Conservation (phyloP, 2,888 invertebrate genomes). For the Papilio gigon region DNA sequence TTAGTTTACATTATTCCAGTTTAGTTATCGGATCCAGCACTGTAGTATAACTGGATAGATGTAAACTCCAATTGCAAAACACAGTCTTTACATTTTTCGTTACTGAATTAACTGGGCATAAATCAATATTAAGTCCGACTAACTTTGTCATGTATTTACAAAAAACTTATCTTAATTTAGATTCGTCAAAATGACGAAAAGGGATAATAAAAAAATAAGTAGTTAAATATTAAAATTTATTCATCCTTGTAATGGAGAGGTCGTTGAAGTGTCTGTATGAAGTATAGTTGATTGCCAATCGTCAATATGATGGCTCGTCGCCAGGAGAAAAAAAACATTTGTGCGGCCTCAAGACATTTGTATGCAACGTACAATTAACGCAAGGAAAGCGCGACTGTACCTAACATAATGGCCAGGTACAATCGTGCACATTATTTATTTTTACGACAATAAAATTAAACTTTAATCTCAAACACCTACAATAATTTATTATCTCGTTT, state of each 20-base stretch:
- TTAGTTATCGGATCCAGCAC: too few species aligned
- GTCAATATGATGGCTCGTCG: slow-evolving; percentile 60
- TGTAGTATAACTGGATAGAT: too few species aligned
- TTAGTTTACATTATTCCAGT: not conserved
- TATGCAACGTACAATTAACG: slow-evolving; percentile 54
- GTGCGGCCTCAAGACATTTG: slow-evolving; percentile 56
- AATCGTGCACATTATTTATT: slow-evolving; percentile 14
- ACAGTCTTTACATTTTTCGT: too few species aligned
- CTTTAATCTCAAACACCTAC: slow-evolving; percentile 27
- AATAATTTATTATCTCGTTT: slow-evolving; percentile 10
- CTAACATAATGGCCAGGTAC: not conserved
- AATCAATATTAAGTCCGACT: too few species aligned
- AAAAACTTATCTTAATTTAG: too few species aligned
- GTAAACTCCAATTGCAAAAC: too few species aligned
- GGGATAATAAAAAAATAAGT: not conserved
- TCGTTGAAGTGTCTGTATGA: slow-evolving; percentile 51
- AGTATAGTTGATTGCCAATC: slow-evolving; percentile 63
- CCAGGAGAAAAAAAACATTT: slow-evolving; percentile 59
- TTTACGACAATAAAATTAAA: slow-evolving; percentile 32
- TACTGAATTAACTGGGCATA: too few species aligned
- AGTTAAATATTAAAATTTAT: slow-evolving; percentile 37
- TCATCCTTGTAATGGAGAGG: slow-evolving; percentile 45
- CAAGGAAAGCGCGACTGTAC: slow-evolving; percentile 24
- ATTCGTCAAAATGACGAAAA: too few species aligned
- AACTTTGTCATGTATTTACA: too few species aligned